Base-by-base conservation (phyloP, 2,888 invertebrate genomes). In the Macrosiphum euphorbiae region DNA sequence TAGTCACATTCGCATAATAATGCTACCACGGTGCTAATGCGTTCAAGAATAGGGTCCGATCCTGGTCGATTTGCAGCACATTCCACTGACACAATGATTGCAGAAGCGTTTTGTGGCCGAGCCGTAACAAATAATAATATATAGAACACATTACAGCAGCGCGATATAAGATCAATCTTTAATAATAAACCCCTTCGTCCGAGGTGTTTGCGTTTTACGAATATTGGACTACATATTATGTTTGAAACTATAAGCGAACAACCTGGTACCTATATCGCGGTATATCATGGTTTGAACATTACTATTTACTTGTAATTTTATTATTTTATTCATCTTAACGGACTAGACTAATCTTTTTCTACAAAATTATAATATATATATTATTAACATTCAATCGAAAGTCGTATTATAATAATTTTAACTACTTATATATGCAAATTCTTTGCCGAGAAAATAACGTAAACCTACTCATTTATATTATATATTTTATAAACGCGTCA, bases 1-100 rank as follows among this genome's bases (percentile, higher is more conserved):
- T 41, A 86, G 86, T 47, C 44, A 47, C 44, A 44, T 47, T 58
- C 58, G 58, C 26, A 44, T 88, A 88, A 44, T 88, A 58, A 86
- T 28, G 41, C 87, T 87, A 20, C 44, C 47, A 13, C 58, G 58
- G 26, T 55, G 35, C 88, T 28, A 58, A 58, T 58, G 88, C 41
- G 55, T 89, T 58, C 44, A 11, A 89, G 58, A 41, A 89, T 58
- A 44, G 41, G 26, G 88, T 89, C 58, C 50, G 35, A 24, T 8
- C n/a, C 24, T 3, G 88, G 52, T 88, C 88, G 47, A 88, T 88
- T 88, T 35, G 52, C 88, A 35, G 85, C 88, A 35, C 5, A 88
- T 78, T 78, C 35, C 35, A 78, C 35, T 8, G 20, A 35, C 78
- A 78, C 78, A 20, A 78, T 78, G 35, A 78, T 78, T 78, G 67